Evolutionary conservation across 2,797 vertebrate genomes (phyloP).

Genomic region (Leuciscus waleckii): DNA sequence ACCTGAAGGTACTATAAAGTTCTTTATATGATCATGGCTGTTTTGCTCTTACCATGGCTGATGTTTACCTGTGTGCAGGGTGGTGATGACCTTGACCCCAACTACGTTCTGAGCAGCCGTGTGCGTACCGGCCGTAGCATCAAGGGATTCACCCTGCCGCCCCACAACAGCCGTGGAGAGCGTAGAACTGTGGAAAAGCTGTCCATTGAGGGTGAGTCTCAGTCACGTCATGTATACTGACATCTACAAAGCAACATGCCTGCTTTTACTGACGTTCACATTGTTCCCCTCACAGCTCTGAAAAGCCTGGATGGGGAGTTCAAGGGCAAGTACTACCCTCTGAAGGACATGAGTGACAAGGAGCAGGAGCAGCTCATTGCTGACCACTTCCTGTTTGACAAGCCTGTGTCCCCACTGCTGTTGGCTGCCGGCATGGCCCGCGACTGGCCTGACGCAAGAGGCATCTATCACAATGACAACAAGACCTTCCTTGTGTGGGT

Average conservation of each 20-base stretch:
- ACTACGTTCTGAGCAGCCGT: constrained; percentile 84
- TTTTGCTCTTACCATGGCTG: neutral
- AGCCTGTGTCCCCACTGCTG: constrained; percentile 85
- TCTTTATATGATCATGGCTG: neutral
- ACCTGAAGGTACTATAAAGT: constrained; percentile 79
- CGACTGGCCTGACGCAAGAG: constrained; percentile 86
- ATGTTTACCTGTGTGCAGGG: constrained; percentile 62
- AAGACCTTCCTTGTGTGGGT: constrained; percentile 88
- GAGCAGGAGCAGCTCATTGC: constrained; percentile 88
- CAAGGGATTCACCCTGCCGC: constrained; percentile 84
- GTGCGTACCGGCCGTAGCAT: constrained; percentile 86
- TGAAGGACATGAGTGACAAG: constrained; percentile 82
- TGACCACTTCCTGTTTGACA: constrained; percentile 89
- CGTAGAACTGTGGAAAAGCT: constrained; percentile 82
- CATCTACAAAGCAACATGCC: neutral
- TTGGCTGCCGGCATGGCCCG: constrained; percentile 86
- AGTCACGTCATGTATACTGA: neutral
- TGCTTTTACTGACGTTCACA: neutral
- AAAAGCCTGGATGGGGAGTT: constrained; percentile 83
- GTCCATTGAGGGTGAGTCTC: constrained; percentile 78
- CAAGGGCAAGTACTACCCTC: constrained; percentile 88
- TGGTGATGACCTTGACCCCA: constrained; percentile 84
- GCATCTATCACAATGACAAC: constrained; percentile 88
- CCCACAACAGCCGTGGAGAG: constrained; percentile 86
- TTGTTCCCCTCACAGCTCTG: constrained; percentile 71